phyloP scores from a whole-genome alignment of 2,888 invertebrate genomes.

The Gortyna flavago region DNA sequence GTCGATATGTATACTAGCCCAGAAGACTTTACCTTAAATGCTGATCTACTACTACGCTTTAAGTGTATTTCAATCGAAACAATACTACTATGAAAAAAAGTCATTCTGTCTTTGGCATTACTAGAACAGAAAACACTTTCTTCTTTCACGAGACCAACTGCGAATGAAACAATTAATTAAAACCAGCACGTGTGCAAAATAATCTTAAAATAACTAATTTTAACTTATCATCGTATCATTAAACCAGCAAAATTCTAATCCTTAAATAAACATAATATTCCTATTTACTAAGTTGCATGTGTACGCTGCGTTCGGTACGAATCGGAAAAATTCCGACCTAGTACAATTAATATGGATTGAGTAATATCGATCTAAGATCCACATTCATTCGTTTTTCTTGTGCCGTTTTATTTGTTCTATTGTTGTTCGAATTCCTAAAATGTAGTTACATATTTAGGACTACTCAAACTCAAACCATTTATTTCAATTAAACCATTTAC shows the following conservation, averaged over 20 bases:
- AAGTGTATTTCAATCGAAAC: slow-evolving; percentile 26
- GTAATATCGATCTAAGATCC: background rate
- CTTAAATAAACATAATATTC: slow-evolving; percentile 14
- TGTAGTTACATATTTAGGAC: background rate
- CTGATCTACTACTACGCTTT: slow-evolving; percentile 8
- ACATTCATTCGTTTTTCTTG: background rate
- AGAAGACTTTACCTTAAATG: slow-evolving; percentile 30
- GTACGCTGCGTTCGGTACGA: slow-evolving; percentile 24
- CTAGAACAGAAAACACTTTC: slow-evolving; percentile 49
- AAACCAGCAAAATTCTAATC: slow-evolving; percentile 13
- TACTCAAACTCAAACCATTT: no score
- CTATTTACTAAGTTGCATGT: slow-evolving; percentile 22
- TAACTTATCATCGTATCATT: slow-evolving; percentile 15
- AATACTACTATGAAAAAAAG: slow-evolving; percentile 26
- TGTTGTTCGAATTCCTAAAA: background rate
- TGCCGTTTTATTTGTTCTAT: background rate
- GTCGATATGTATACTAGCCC: slow-evolving; percentile 18
- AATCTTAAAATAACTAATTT: slow-evolving; percentile 25
- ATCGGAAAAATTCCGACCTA: background rate
- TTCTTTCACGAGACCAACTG: slow-evolving; percentile 36
- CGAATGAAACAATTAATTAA: slow-evolving; percentile 53
- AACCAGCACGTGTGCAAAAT: slow-evolving; percentile 30
- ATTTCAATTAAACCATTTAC: no score
- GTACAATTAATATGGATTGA: background rate
- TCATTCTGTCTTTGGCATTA: slow-evolving; percentile 56